Conservation (phyloP, 1,140 invertebrate genomes). For the Protaetia brevitarsis region DNA sequence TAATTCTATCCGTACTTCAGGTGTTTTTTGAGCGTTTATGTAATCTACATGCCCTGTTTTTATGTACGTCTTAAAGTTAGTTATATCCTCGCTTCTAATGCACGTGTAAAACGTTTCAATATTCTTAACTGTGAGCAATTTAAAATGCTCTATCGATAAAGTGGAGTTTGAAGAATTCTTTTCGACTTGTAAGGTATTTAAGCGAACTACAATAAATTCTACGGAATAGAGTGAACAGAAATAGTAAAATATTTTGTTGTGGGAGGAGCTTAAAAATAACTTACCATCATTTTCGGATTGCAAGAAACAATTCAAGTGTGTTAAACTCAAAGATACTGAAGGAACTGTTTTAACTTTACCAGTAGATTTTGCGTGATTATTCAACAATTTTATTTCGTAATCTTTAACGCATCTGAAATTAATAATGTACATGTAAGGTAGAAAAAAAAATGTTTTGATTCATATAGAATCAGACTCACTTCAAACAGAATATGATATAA, state of each 20-base stretch:
- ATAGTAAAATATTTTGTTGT: not conserved
- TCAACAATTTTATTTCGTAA: conserved; percentile 16
- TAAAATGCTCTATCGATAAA: conserved; percentile 46
- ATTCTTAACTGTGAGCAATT: conserved; percentile 45
- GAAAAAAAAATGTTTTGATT: not conserved
- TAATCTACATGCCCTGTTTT: conserved; percentile 41
- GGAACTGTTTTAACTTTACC: conserved; percentile 30
- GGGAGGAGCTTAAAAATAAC: too few species aligned
- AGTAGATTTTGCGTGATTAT: conserved; percentile 31
- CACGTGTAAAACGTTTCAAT: conserved; percentile 50
- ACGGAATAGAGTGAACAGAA: not conserved
- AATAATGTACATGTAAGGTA: not conserved
- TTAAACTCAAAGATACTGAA: conserved; percentile 49
- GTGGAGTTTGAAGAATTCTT: conserved; percentile 45
- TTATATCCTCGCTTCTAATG: conserved; percentile 51
- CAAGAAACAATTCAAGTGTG: conserved; percentile 63
- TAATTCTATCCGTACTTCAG: conserved; percentile 53
- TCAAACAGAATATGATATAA: conserved; percentile 52
- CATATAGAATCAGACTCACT: conserved; percentile 40
- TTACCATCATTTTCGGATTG: conserved; percentile 62
- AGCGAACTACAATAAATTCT: conserved; percentile 25
- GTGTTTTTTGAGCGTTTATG: conserved; percentile 46
- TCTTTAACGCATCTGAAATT: conserved; percentile 48
- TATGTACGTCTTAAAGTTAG: conserved; percentile 42
- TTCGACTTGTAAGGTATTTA: conserved; percentile 16